These are phyloP conservation scores for Neotoxoptera formosana DNA, from an alignment of 1,140 invertebrate species.

Conservation along the genomic window DNA sequence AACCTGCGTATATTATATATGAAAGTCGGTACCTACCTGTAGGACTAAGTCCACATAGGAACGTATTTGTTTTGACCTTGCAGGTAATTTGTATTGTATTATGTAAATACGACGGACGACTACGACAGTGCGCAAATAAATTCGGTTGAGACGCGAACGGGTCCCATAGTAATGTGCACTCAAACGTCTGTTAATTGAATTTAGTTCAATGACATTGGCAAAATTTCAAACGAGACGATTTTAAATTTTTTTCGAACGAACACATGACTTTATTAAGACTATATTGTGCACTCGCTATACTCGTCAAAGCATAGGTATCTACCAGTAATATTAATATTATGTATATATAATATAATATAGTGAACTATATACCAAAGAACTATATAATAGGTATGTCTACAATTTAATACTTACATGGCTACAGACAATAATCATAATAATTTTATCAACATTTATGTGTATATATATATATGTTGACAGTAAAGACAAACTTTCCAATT, in stretches of 20 bases:
- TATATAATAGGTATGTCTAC: no score
- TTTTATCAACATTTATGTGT: not conserved
- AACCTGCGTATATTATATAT: not conserved
- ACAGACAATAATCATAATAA: not conserved
- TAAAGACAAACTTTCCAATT: conserved; percentile 21
- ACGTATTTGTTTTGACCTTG: not conserved
- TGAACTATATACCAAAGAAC: no score
- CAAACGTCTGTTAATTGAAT: not conserved
- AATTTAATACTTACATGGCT: no score
- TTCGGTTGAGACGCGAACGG: not conserved
- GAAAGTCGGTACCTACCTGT: not conserved
- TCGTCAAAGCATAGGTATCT: no score
- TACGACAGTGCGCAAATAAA: not conserved
- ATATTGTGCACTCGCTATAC: not conserved
- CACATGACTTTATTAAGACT: not conserved
- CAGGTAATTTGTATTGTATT: not conserved
- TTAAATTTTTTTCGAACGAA: not conserved
- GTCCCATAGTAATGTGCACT: not conserved
- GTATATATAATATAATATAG: no score
- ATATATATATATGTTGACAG: not conserved
- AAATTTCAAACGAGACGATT: not conserved
- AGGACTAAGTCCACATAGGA: no score
- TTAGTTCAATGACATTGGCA: not conserved
- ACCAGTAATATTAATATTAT: no score
- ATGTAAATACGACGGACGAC: not conserved